These are phyloP conservation scores for Seira sanloemensis DNA, from an alignment of 2,888 invertebrate species.

Conservation along the genomic window DNA sequence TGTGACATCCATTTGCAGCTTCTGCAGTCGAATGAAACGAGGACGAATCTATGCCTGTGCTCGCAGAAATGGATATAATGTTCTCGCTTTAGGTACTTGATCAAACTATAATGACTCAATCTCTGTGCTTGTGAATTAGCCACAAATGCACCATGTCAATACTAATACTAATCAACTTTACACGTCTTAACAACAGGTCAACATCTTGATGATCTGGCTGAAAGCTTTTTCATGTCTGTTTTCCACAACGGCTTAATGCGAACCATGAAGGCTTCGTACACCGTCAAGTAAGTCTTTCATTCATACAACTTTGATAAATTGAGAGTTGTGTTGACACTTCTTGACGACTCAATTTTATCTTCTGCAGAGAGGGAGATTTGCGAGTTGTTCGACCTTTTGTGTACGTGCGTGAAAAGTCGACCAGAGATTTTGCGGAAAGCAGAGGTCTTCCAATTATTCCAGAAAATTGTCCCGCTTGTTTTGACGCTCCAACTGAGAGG, in stretches of 20 bases:
- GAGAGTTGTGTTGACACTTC: background rate
- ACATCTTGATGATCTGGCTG: slow-evolving; percentile 88
- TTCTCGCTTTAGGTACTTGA: slow-evolving; percentile 84
- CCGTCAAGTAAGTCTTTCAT: slow-evolving; percentile 79
- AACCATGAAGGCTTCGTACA: slow-evolving; percentile 87
- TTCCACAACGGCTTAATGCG: slow-evolving; percentile 87
- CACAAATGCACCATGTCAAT: too few species aligned
- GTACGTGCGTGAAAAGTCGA: slow-evolving; percentile 86
- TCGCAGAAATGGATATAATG: slow-evolving; percentile 87
- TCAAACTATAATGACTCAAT: background rate
- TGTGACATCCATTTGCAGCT: slow-evolving; percentile 81
- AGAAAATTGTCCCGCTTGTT: slow-evolving; percentile 79
- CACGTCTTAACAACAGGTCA: slow-evolving; percentile 79
- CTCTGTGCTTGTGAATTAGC: too few species aligned
- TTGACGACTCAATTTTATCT: background rate
- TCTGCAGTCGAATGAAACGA: slow-evolving; percentile 84
- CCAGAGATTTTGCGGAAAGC: slow-evolving; percentile 85
- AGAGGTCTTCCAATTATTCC: slow-evolving; percentile 85
- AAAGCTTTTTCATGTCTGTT: slow-evolving; percentile 87
- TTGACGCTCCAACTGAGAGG: slow-evolving; percentile 79
- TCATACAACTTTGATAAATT: background rate
- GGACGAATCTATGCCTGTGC: slow-evolving; percentile 86
- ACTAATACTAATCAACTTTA: background rate
- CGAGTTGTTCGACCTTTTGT: slow-evolving; percentile 91
- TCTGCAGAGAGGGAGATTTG: slow-evolving; percentile 84